phyloP scores from a whole-genome alignment of 2,797 vertebrate species.

The Scarus forsteni region DNA sequence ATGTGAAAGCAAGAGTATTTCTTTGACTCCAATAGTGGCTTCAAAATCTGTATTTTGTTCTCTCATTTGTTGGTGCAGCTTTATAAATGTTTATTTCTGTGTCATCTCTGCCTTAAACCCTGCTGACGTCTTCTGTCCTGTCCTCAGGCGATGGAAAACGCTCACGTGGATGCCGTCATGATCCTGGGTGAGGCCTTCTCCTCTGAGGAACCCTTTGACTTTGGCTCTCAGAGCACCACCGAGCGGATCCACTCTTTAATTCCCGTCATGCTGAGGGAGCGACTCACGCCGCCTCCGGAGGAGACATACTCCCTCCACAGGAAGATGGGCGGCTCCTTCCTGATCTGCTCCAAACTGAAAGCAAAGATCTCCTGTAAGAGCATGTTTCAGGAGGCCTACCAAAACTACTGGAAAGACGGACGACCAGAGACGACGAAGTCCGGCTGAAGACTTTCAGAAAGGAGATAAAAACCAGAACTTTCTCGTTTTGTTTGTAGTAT shows the following conservation, averaged over 20 bases:
- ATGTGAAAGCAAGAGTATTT: too few relatives aligned
- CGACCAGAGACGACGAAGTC: background rate
- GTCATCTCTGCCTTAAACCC: background rate
- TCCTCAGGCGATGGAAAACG: slow-evolving; percentile 90
- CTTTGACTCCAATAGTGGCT: too few relatives aligned
- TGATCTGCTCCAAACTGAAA: slow-evolving; percentile 96
- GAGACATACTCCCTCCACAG: slow-evolving; percentile 98
- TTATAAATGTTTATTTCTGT: too few relatives aligned
- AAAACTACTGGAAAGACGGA: slow-evolving; percentile 85
- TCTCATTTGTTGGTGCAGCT: too few relatives aligned
- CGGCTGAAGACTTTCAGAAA: slow-evolving; percentile 8
- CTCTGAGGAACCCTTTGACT: slow-evolving; percentile 89
- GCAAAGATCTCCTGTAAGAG: slow-evolving; percentile 89
- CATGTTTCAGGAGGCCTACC: slow-evolving; percentile 92
- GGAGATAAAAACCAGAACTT: background rate
- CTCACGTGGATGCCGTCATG: slow-evolving; percentile 95
- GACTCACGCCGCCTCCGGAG: slow-evolving; percentile 92
- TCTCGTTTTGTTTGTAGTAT: slow-evolving; percentile 13
- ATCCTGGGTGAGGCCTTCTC: slow-evolving; percentile 96
- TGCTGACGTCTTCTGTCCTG: slow-evolving; percentile 1
- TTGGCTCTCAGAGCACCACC: slow-evolving; percentile 92
- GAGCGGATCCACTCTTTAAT: slow-evolving; percentile 94
- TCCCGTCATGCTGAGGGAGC: slow-evolving; percentile 94
- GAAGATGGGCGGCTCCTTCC: slow-evolving; percentile 98
- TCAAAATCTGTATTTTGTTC: too few relatives aligned